These are phyloP conservation scores for Hemichromis elongatus DNA, from an alignment of 2,113 vertebrate species.

Conservation along the genomic window DNA sequence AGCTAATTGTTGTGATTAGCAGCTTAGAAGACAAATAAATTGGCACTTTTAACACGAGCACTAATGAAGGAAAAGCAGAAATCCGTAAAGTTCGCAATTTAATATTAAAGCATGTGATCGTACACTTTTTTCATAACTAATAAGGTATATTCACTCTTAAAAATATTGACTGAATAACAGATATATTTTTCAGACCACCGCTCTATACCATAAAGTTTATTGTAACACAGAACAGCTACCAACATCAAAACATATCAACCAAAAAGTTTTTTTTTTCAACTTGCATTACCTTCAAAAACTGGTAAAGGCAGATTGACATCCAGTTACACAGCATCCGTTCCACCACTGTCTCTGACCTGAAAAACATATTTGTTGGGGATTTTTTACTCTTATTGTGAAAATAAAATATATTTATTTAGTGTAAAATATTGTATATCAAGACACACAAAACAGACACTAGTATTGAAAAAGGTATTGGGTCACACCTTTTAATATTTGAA, in stretches of 20 bases:
- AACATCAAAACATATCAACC: background rate
- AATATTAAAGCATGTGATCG: background rate
- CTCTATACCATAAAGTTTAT: background rate
- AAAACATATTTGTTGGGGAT: constrained; percentile 2
- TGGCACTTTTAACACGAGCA: background rate
- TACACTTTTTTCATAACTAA: background rate
- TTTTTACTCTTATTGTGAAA: background rate
- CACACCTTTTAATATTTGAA: background rate
- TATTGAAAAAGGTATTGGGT: background rate
- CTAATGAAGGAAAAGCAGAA: background rate
- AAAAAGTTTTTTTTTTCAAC: no score
- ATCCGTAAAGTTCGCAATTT: background rate
- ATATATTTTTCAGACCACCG: background rate
- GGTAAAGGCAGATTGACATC: constrained; percentile 99
- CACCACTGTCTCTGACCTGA: constrained; percentile 94
- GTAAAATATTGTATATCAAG: background rate
- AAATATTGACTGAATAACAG: background rate
- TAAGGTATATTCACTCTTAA: background rate
- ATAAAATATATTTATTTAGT: background rate
- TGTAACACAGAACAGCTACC: background rate
- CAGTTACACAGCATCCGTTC: constrained; percentile 99
- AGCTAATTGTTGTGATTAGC: constrained; percentile 42
- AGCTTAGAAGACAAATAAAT: constrained; percentile 13
- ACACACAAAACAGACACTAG: background rate
- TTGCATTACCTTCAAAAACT: constrained; percentile 89